phyloP scores from a whole-genome alignment of 1,140 invertebrate species.

The Melipona quadrifasciata region DNA sequence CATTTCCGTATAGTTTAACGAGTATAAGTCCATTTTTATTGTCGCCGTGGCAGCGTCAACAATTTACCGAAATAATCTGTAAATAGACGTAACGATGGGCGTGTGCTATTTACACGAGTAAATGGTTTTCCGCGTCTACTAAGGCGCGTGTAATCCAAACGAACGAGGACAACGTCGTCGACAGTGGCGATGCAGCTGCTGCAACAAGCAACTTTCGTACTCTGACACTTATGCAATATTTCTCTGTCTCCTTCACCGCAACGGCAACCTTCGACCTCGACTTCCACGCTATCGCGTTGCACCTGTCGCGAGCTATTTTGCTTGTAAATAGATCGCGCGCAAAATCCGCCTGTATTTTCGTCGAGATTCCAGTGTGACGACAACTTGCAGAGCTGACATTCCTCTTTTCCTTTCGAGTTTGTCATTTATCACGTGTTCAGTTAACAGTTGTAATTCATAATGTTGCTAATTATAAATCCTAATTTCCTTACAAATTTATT shows the following conservation, averaged over 20 bases:
- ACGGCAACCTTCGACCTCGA: conserved; percentile 53
- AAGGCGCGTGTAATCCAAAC: conserved; percentile 22
- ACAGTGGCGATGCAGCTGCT: conserved; percentile 3
- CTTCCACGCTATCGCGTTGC: conserved; percentile 48
- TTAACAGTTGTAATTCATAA: not conserved
- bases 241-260: conserved; percentile 35
- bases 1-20: not conserved
- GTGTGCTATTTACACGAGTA: conserved; percentile 36
- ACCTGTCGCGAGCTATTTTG: conserved; percentile 28
- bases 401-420: not conserved
- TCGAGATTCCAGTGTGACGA: not conserved
- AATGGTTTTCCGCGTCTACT: conserved; percentile 14
- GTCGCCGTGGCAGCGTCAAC: not conserved
- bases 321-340: not conserved
- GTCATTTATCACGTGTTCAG: not conserved
- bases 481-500: too few species aligned
- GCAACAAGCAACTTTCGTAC: conserved; percentile 54
- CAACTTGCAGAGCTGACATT: not conserved
- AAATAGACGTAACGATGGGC: conserved; percentile 26
- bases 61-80: conserved; percentile 54
- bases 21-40: not conserved
- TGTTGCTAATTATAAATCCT: not conserved
- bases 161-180: conserved; percentile 12
- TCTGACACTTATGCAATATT: conserved; percentile 49
- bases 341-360: not conserved